Conservation (phyloP, 2,888 invertebrate species). For the Rhimphoctona megacephalus region DNA sequence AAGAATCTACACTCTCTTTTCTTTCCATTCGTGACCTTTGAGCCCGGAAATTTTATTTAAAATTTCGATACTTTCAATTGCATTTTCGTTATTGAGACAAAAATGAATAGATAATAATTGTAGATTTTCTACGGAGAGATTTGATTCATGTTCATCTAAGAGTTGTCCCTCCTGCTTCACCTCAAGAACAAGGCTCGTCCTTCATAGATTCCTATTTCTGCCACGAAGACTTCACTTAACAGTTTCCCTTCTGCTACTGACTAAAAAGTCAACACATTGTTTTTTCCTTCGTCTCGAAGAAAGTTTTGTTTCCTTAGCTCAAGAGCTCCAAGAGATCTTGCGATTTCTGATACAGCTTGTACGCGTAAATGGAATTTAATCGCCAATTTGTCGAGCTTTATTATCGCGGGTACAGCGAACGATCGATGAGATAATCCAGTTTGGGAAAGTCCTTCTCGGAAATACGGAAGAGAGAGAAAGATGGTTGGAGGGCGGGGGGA, state of each 20-base stretch:
- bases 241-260: constrained; percentile 29
- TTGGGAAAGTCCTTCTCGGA: constrained; percentile 66
- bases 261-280: constrained; percentile 12
- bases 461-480: constrained; percentile 16
- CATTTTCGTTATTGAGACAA: neutral
- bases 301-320: constrained; percentile 4
- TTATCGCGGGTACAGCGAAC: constrained; percentile 68
- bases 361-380: constrained; percentile 71
- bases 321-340: constrained; percentile 28
- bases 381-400: constrained; percentile 73
- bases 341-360: constrained; percentile 44
- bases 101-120: neutral
- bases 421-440: constrained; percentile 72
- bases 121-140: neutral
- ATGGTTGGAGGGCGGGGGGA: neutral
- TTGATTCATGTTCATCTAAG: neutral
- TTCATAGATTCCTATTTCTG: constrained; percentile 29
- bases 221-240: neutral
- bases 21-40: neutral
- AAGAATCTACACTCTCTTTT: neutral
- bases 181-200: constrained; percentile 1
- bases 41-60: neutral
- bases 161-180: neutral
- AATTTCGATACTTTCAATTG: neutral
- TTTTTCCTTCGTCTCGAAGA: constrained; percentile 34